Conservation (phyloP, 2,888 invertebrate species). For the Conchocele bisecta region DNA sequence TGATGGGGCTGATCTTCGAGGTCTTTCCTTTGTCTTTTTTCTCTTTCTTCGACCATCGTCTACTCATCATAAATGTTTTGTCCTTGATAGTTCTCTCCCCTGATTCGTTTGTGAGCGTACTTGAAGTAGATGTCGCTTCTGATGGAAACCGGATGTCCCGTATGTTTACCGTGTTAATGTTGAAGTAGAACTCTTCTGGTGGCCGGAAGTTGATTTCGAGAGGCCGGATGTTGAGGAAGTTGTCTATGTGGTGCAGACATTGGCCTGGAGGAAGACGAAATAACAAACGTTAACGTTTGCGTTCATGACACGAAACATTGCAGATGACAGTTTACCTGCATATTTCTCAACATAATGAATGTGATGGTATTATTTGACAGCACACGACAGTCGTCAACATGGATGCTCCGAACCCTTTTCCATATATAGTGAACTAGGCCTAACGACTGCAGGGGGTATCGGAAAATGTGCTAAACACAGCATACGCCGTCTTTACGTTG, state of each 20-base stretch:
- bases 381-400: no score
- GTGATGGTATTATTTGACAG: no score
- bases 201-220: constrained; percentile 52
- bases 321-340: no score
- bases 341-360: no score
- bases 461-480: no score
- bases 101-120: background rate
- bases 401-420: no score
- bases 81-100: background rate
- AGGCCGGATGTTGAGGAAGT: constrained; percentile 36
- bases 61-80: background rate
- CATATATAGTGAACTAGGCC: no score
- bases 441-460: no score
- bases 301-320: no score
- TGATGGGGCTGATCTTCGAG: constrained; percentile 29
- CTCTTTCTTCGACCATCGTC: constrained; percentile 47
- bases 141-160: constrained; percentile 15
- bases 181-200: constrained; percentile 50
- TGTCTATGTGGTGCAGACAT: constrained; percentile 55
- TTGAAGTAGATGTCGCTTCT: constrained; percentile 5
- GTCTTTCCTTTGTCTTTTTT: constrained; percentile 47
- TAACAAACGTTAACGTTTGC: no score
- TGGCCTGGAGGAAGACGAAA: constrained; percentile 45
- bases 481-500: no score
- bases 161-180: constrained; percentile 17